Evolutionary conservation across 1,140 invertebrate species (phyloP).

Genomic region (Brachionus plicatilis): DNA sequence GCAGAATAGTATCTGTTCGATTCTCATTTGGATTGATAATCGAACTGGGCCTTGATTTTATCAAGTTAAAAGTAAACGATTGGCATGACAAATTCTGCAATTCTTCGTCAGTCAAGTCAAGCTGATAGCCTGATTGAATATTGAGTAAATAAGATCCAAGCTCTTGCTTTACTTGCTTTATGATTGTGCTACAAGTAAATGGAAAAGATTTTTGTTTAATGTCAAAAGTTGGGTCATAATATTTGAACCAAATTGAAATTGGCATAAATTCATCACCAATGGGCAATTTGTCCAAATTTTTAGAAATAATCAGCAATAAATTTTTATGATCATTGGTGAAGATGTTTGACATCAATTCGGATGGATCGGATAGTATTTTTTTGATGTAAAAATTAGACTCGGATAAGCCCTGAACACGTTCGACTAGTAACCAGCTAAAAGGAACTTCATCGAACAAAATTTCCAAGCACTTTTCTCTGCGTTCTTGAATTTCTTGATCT

Average conservation of each 20-base stretch:
- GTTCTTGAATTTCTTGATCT: not conserved
- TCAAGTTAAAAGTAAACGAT: not conserved
- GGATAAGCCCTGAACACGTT: not conserved
- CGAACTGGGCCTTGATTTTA: not conserved
- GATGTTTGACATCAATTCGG: not conserved
- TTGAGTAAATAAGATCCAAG: not conserved
- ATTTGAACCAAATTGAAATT: not conserved
- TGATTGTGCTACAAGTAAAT: not conserved
- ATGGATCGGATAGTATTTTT: not conserved
- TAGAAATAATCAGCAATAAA: not conserved
- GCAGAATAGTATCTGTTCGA: not conserved
- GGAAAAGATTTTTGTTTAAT: not conserved
- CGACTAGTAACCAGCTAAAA: not conserved
- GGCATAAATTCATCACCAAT: conserved; percentile 5
- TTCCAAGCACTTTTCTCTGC: conserved; percentile 2
- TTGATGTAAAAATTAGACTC: not conserved
- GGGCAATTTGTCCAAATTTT: not conserved
- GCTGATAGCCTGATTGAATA: not conserved
- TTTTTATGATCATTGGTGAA: not conserved
- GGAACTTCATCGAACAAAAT: conserved; percentile 10
- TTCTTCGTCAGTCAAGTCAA: conserved; percentile 11
- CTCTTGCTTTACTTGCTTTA: not conserved
- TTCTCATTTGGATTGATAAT: not conserved
- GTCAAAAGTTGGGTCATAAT: not conserved
- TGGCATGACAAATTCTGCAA: not conserved